Percentiles rank a stretch among this genome's conserved stretches.
Conservation (phyloP, 1,140 invertebrate species). For the Colletes latitarsis region DNA sequence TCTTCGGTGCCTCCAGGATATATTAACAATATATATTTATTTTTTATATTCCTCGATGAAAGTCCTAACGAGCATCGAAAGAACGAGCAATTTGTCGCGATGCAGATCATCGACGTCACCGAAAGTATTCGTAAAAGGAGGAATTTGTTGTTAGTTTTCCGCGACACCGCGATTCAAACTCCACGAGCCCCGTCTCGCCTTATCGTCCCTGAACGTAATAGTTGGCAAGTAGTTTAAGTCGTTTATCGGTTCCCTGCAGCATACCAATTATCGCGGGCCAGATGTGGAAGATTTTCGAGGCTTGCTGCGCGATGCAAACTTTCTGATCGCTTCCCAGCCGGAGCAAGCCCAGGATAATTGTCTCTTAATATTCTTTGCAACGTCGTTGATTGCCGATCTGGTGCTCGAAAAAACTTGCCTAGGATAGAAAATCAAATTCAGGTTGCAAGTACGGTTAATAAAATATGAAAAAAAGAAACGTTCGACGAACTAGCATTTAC, state of each 20-base stretch:
- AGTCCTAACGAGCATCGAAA: too few relatives aligned
- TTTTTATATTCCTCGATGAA: too few relatives aligned
- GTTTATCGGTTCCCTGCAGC: slow-evolving; percentile 40
- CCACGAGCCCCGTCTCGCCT: neutral
- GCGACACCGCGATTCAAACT: neutral
- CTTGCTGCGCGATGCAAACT: neutral
- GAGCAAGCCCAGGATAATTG: neutral
- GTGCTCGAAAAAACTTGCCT: neutral
- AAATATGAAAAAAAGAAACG: too few relatives aligned
- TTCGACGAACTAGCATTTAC: too few relatives aligned
- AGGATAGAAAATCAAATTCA: neutral
- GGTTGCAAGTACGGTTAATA: neutral
- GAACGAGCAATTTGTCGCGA: too few relatives aligned
- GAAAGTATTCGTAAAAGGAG: neutral
- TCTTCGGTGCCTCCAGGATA: too few relatives aligned
- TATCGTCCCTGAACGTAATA: slow-evolving; percentile 7
- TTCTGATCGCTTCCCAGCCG: neutral
- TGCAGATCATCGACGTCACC: too few relatives aligned
- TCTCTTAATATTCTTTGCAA: neutral
- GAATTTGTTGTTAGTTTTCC: neutral
- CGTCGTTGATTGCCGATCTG: neutral
- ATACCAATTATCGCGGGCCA: slow-evolving; percentile 28
- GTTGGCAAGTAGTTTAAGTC: slow-evolving; percentile 29
- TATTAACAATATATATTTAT: too few relatives aligned
- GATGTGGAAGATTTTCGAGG: slow-evolving; percentile 26